phyloP scores from a whole-genome alignment of 2,113 vertebrate genomes.

The Axis porcinus region DNA sequence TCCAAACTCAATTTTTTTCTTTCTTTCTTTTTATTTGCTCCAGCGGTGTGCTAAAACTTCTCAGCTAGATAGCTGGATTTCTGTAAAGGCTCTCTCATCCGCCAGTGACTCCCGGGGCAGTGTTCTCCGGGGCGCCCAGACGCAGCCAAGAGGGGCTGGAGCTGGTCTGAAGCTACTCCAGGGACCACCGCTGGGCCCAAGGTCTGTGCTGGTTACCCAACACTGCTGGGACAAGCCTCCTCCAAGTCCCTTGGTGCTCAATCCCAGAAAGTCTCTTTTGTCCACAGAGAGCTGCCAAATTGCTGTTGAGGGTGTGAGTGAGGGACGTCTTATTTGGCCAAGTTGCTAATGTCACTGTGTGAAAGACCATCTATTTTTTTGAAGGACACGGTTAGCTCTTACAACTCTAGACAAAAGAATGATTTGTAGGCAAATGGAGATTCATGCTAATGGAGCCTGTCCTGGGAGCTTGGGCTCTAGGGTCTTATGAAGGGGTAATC shows the following conservation, averaged over 20 bases:
- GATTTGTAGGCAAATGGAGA: neutral
- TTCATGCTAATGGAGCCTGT: rapidly evolving
- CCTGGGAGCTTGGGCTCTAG: neutral
- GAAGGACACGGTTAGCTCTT: neutral
- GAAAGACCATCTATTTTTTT: neutral
- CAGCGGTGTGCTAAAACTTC: neutral
- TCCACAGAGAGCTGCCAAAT: neutral
- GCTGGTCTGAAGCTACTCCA: neutral
- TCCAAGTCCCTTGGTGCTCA: neutral
- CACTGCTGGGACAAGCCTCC: neutral
- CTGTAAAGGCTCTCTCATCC: neutral
- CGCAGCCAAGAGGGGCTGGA: neutral
- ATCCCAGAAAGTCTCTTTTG: neutral
- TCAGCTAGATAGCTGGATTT: neutral
- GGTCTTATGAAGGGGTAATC: neutral
- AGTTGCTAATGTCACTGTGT: neutral
- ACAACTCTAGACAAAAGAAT: neutral
- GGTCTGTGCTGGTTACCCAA: neutral
- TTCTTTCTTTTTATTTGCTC: neutral
- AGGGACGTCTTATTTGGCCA: neutral
- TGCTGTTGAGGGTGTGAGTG: neutral
- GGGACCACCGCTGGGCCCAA: neutral
- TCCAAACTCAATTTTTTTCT: neutral
- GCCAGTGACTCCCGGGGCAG: neutral
- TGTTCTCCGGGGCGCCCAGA: neutral